Evolutionary conservation across 2,888 invertebrate species (phyloP), one percentile per base, ranked within the genome.

Genomic region (Deilephila elpenor): DNA sequence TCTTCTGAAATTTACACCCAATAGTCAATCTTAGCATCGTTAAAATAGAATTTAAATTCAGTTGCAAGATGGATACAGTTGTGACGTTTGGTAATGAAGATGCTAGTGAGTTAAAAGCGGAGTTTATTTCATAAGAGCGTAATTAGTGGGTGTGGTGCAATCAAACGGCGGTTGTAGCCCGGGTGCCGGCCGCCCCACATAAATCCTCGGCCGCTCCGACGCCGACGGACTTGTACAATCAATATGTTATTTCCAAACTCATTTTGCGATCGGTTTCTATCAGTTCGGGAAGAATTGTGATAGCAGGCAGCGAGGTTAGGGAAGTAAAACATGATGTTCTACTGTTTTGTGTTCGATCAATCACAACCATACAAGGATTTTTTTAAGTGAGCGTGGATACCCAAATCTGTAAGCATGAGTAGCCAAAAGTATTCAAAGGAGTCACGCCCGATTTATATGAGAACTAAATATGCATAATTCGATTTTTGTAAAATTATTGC

Each of bases 71-170:
- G n/a, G 32, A 8, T 25, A n/a, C 53, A 62, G 8, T 56, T 53
- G 17, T 32, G n/a, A 17, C n/a, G 53, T 53, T 32, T 34, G 17
- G n/a, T 53, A 7, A 19, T 19, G n/a, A 20, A 17, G 14, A 20
- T 56, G 59, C 51, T 56, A 37, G 75, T 78, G 83, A 88, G 89
- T 92, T 92, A 92, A 93, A 91, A 87, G 91, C 88, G 84, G 88
- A 91, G 91, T 92, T 93, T 92, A 93, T 93, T 92, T 91, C 91
- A 89, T 93, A 93, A 93, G 93, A 92, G 90, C 91, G 92, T 95
- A 94, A 95, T 95, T 92, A 94, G 94, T 94, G 94, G 94, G 95
- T 86, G 94, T 93, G 89, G 93, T 92, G 86, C 92, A 89, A 92
- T 92, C 91, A 91, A 90, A 89, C 85, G 89, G 91, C 89, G 83